Evolutionary conservation across 2,888 invertebrate genomes (phyloP), one percentile per base, ranked within the genome.

Genomic region (Tricholauxania praeusta): DNA sequence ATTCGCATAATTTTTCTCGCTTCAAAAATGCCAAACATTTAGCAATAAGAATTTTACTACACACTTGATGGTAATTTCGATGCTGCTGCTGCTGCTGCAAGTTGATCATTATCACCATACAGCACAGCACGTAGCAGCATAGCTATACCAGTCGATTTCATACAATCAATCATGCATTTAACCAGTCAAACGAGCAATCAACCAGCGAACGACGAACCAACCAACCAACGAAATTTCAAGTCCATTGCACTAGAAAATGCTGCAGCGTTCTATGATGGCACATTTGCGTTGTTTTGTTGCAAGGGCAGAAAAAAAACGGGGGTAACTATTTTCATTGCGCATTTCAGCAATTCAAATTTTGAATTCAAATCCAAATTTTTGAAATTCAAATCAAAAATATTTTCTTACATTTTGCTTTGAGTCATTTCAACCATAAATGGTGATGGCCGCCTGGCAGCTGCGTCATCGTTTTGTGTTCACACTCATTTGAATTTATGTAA

Each of bases 291-390:
- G 67, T 55, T 57, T 39, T 22, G 53, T 47, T 57, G 12, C 55
- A 17, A 63, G n/a, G 48, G 28, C 4, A 28, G 22, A 15, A 47
- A 48, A 51, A 48, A n/a, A 19, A 57, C 19, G 15, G 15, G n/a
- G 14, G 49, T 48, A 65, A 52, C 10, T 52, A 52, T 52, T 52
- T 49, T 17, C 62, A 70, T 70, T 55, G 22, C 52, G 63, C 47
- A 70, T 52, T 51, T 63, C 52, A 53, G 70, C 32, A 53, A 51
- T 70, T 62, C 70, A 70, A 63, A 70, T 70, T 62, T 59, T 22
- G 63, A 69, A 48, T 52, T 62, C 53, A 14, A 51, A 65, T 64
- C 55, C 72, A 57, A 68, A 63, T 68, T 72, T 64, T 69, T 69
- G 68, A 68, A 55, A 67, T 72, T 62, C 72, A 68, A 67, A 72